Conservation (phyloP, 2,113 vertebrate species). For the Hoplias malabaricus region DNA sequence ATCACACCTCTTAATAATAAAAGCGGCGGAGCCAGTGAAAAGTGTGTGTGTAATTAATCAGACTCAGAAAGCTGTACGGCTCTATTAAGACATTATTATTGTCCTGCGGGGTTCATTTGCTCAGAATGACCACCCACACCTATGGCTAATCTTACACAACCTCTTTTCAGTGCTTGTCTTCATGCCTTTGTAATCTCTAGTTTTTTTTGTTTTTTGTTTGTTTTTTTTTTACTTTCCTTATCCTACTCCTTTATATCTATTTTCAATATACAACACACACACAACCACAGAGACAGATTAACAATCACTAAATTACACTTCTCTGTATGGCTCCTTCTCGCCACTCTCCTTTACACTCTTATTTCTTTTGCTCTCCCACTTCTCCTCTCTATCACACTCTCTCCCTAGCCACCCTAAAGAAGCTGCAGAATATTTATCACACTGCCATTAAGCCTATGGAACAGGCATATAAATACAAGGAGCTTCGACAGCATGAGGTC, state of each 20-base stretch:
- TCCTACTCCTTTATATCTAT: not conserved
- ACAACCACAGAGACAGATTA: not conserved
- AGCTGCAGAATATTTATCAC: conserved; percentile 89
- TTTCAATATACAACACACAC: too few species aligned
- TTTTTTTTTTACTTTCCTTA: not conserved
- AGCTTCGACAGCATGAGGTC: conserved; percentile 94
- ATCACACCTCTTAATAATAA: not conserved
- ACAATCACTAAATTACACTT: not conserved
- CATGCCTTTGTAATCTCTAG: not conserved
- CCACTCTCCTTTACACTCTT: not conserved
- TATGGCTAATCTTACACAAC: not conserved
- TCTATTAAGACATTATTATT: too few species aligned
- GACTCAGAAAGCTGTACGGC: not conserved
- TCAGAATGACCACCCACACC: not conserved
- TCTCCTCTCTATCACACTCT: not conserved
- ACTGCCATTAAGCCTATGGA: conserved; percentile 92
- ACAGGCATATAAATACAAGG: conserved; percentile 91
- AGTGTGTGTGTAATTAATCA: not conserved
- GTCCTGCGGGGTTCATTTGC: not conserved
- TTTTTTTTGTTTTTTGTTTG: not conserved
- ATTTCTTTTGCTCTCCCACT: too few species aligned
- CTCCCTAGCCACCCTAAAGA: conserved; percentile 81
- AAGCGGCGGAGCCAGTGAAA: not conserved
- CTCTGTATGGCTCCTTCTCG: not conserved
- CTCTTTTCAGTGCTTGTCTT: not conserved